phyloP scores from a whole-genome alignment of 2,888 invertebrate genomes.

The Caenorhabditis drosophilae region DNA sequence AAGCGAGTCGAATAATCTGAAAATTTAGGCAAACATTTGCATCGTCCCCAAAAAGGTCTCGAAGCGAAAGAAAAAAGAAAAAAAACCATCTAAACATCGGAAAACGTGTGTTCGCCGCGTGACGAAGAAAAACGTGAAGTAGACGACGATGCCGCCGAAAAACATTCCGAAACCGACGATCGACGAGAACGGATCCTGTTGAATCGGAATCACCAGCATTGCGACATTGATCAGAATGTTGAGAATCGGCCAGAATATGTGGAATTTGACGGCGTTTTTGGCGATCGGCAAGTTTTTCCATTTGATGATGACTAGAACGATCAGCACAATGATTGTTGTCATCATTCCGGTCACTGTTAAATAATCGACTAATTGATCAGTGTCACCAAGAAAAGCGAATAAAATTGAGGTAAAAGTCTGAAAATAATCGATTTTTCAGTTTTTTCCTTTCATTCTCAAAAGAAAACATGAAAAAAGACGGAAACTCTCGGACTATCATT shows the following conservation, averaged over 20 bases:
- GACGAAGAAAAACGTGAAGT: too few species aligned
- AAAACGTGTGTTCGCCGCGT: too few species aligned
- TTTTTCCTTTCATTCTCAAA: neutral
- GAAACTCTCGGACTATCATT: slow-evolving; percentile 50
- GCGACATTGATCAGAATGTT: slow-evolving; percentile 41
- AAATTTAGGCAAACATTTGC: neutral
- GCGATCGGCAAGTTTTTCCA: slow-evolving; percentile 45
- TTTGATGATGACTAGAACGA: slow-evolving; percentile 46
- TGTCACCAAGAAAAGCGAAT: slow-evolving; percentile 49
- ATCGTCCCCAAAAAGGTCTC: neutral
- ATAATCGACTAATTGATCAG: slow-evolving; percentile 47
- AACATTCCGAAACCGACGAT: slow-evolving; percentile 46
- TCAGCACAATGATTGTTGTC: slow-evolving; percentile 34
- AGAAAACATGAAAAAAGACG: slow-evolving; percentile 42
- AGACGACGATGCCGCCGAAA: slow-evolving; percentile 39
- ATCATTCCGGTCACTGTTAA: slow-evolving; percentile 43
- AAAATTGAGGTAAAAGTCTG: slow-evolving; percentile 40
- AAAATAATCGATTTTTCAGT: slow-evolving; percentile 10
- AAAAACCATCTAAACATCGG: too few species aligned
- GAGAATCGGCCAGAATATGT: slow-evolving; percentile 42
- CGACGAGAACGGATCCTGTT: slow-evolving; percentile 38
- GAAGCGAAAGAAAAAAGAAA: too few species aligned
- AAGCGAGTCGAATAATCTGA: slow-evolving; percentile 32
- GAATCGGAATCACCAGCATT: slow-evolving; percentile 43
- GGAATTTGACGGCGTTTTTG: slow-evolving; percentile 39